Evolutionary conservation across 2,113 vertebrate species (phyloP), one percentile per base, ranked within the genome.

Genomic region (Cebus imitator): DNA sequence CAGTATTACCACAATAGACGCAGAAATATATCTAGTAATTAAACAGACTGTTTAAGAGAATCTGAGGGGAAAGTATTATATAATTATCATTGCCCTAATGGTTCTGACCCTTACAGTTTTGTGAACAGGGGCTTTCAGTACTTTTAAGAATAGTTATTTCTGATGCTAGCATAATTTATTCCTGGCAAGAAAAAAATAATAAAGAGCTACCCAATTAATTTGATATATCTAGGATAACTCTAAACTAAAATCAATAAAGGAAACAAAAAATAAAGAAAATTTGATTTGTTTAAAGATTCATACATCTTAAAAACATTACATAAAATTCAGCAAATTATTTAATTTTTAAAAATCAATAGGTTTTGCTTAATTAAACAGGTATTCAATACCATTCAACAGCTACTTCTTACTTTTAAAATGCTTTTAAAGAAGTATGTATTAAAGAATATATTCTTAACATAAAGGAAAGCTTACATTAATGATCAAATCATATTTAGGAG

Each of bases 201-300:
- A 61, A 27, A 76, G 14, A 95, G 1, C 3, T 93, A 21, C 17
- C 43, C 55, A 35, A 40, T 57, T 64, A 78, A 61, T 78, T n/a
- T 57, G 21, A 76, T 73, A 20, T 10, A 23, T 76, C 13, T 58
- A 95, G 25, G 40, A 87, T 55, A 86, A 78, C 70, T 73, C 9
- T 68, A 93, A 96, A 81, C 17, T 35, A 32, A 76, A 93, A 87
- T 76, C 37, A 97, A n/a, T 75, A 87, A 86, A 81, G 57, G 12
- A 78, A 61, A 4, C 40, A 93, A 66, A 84, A 27, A 89, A 40
- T 66, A 72, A 40, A 88, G 30, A 86, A 12, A 90, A 76, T n/a
- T 58, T 93, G 25, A n/a, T 82, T 55, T 83, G 14, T 7, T 45
- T 61, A 80, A 93, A 93, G 8, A 90, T 57, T 66, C 21, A 76